A percentile compares a stretch with the other conserved stretches of the same genome.
Evolutionary conservation across 1,140 invertebrate genomes (phyloP).

Genomic region (Drosophila aff.): DNA sequence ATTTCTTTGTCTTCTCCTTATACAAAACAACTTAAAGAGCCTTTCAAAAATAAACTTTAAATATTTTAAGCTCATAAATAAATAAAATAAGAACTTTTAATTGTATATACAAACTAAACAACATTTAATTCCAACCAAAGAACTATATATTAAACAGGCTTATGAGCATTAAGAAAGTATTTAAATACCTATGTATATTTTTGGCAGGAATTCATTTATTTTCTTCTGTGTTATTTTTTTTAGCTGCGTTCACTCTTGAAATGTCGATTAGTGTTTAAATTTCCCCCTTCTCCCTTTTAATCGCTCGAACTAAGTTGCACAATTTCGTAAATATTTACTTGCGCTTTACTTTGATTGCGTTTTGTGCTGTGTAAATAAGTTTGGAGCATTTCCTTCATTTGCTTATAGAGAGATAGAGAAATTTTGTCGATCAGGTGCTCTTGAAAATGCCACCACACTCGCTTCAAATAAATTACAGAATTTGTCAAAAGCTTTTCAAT

Average conservation of each 20-base stretch:
- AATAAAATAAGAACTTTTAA: too few species aligned
- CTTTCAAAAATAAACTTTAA: background rate
- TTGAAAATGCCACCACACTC: conserved; percentile 24
- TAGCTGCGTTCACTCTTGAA: conserved; percentile 13
- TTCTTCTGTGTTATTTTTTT: background rate
- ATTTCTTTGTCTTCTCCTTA: background rate
- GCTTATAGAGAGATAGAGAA: conserved; percentile 4
- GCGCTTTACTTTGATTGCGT: conserved; percentile 12
- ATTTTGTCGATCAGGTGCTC: conserved; percentile 9
- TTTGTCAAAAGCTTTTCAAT: conserved; percentile 62
- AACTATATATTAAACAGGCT: conserved; percentile 8
- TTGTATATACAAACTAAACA: background rate
- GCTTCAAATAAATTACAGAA: conserved; percentile 64
- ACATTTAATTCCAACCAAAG: background rate
- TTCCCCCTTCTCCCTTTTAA: background rate
- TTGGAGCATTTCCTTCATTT: background rate
- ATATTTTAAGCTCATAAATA: background rate
- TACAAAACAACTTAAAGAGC: too few species aligned
- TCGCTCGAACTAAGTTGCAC: conserved; percentile 13
- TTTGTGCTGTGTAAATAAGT: conserved; percentile 16
- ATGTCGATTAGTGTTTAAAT: background rate
- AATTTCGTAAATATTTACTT: conserved; percentile 29
- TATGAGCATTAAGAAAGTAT: background rate
- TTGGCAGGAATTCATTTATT: conserved; percentile 13
- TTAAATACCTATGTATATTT: conserved; percentile 9